Conservation (phyloP, 2,797 vertebrate genomes). For the Lepilemur septentrionalis region DNA sequence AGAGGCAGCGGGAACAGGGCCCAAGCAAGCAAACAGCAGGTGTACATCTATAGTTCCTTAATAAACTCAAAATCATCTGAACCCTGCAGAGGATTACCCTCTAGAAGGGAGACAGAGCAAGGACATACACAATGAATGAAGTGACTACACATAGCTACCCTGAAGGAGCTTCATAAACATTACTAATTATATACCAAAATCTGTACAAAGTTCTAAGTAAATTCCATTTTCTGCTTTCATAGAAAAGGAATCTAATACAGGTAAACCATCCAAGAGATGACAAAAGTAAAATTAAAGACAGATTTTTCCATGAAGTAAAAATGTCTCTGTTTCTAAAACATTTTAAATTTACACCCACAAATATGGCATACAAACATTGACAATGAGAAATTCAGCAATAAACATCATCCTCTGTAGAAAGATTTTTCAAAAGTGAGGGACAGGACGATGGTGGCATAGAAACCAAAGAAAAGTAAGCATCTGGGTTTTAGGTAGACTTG, state of each 20-base stretch:
- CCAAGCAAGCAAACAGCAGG: neutral
- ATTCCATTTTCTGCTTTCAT: conserved; percentile 16
- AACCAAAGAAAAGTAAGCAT: neutral
- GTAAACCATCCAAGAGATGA: neutral
- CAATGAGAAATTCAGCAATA: conserved; percentile 48
- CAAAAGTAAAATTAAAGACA: conserved; percentile 38
- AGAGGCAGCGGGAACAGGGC: neutral
- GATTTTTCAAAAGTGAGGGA: neutral
- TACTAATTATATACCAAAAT: neutral
- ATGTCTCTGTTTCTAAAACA: conserved; percentile 53
- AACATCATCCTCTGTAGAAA: conserved; percentile 4
- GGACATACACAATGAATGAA: neutral
- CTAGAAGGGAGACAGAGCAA: neutral
- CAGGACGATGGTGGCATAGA: neutral
- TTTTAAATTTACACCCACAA: conserved; percentile 32
- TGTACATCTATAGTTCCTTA: neutral
- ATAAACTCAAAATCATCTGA: neutral
- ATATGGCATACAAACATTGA: conserved; percentile 40
- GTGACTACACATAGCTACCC: neutral
- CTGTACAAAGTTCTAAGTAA: neutral
- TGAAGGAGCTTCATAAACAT: neutral
- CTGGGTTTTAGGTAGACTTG: neutral
- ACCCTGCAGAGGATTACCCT: neutral
- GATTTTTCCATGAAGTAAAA: conserved; percentile 23
- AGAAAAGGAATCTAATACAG: neutral